phyloP scores from a whole-genome alignment of 2,113 vertebrate species.

The Ceratotherium simum region DNA sequence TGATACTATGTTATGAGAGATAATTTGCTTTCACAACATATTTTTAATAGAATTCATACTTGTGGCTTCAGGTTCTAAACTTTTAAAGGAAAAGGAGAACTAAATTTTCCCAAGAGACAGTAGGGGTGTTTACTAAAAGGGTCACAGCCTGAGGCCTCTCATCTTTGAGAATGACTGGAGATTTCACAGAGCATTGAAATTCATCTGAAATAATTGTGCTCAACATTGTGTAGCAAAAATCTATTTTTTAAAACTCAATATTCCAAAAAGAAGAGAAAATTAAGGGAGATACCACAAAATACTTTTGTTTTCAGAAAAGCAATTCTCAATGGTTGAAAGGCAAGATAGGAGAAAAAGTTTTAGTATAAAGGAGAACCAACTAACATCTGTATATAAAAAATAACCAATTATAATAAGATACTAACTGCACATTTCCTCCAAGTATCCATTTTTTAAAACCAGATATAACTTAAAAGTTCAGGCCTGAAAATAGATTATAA shows the following conservation, averaged over 20 bases:
- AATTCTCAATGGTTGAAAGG: slow-evolving; percentile 47
- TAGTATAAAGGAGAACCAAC: neutral
- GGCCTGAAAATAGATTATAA: neutral
- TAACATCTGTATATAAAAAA: slow-evolving; percentile 12
- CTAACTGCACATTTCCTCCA: neutral
- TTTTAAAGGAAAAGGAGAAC: slow-evolving; percentile 35
- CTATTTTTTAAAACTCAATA: slow-evolving; percentile 49
- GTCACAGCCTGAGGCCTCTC: neutral
- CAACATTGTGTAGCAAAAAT: neutral
- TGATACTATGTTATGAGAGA: neutral
- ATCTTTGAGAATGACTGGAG: neutral
- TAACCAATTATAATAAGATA: slow-evolving; percentile 29
- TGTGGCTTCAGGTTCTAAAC: neutral
- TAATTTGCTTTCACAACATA: neutral
- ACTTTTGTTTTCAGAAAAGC: slow-evolving; percentile 28
- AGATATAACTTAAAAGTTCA: slow-evolving; percentile 5
- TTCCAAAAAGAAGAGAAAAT: slow-evolving; percentile 53
- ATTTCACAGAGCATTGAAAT: neutral
- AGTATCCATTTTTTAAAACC: neutral
- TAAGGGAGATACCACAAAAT: slow-evolving; percentile 24
- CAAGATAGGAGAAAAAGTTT: slow-evolving; percentile 31
- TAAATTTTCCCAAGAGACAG: slow-evolving; percentile 26
- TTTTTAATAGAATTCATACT: slow-evolving; percentile 26
- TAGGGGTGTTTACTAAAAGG: neutral
- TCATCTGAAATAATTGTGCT: neutral